These are phyloP conservation scores for Phrynosoma platyrhinos DNA, from an alignment of 2,113 vertebrate species.

Conservation along the genomic window DNA sequence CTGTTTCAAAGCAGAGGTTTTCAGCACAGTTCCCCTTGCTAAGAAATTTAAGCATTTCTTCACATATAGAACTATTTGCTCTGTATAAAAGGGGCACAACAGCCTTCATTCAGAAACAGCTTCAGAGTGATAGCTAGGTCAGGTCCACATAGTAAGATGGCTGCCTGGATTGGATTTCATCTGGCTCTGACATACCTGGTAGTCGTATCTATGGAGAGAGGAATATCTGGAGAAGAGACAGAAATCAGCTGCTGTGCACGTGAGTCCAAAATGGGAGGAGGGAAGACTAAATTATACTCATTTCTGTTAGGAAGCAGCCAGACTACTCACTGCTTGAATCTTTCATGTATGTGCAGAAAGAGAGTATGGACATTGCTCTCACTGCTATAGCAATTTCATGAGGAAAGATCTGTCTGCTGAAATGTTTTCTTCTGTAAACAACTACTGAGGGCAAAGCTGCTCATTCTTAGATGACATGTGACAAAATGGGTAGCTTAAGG, in stretches of 20 bases:
- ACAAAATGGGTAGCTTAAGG: no score
- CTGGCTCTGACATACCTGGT: background rate
- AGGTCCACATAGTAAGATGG: background rate
- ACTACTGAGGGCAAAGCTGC: no score
- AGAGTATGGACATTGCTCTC: no score
- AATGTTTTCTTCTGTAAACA: no score
- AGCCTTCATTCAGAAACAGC: background rate
- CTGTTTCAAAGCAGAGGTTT: background rate
- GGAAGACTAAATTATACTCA: no score
- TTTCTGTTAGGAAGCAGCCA: no score
- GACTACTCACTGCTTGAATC: no score
- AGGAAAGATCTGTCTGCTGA: no score
- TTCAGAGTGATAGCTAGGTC: background rate
- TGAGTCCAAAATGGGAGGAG: background rate
- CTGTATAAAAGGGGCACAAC: background rate
- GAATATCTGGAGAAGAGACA: constrained; percentile 1
- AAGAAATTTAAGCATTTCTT: background rate
- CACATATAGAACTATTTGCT: background rate
- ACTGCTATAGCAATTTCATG: no score
- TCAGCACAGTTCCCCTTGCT: background rate
- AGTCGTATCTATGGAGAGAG: background rate
- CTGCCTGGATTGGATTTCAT: background rate
- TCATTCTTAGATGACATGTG: no score
- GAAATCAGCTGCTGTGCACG: constrained; percentile 8
- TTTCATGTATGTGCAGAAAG: no score